These are phyloP conservation scores for Melolontha melolontha DNA, from an alignment of 2,888 invertebrate genomes.

Conservation along the genomic window DNA sequence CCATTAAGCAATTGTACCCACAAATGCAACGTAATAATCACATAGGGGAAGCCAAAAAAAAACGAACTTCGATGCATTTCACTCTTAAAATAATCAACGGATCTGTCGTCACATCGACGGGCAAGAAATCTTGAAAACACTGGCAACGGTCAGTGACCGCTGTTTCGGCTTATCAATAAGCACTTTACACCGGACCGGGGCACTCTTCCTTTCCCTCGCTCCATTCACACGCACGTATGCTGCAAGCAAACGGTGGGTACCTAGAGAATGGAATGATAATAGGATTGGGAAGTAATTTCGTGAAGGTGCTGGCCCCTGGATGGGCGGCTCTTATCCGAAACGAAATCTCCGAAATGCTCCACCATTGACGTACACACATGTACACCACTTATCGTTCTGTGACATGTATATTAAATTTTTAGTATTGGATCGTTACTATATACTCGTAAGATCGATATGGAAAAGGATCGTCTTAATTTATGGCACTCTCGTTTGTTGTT, in stretches of 20 bases:
- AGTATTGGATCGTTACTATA: not conserved
- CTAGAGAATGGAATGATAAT: conserved; percentile 47
- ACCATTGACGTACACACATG: conserved; percentile 1
- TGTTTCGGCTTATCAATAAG: conserved; percentile 35
- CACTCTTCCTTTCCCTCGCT: conserved; percentile 5
- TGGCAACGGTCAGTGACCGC: conserved; percentile 33
- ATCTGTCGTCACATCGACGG: too few species aligned
- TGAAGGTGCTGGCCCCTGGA: conserved; percentile 26
- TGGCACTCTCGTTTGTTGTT: conserved; percentile 14
- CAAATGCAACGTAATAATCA: too few species aligned
- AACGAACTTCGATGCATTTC: too few species aligned
- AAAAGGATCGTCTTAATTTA: conserved; percentile 12
- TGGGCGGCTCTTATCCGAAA: conserved; percentile 30
- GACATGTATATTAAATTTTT: conserved; percentile 35
- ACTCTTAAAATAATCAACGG: too few species aligned
- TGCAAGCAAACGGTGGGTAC: too few species aligned
- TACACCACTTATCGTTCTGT: conserved; percentile 27
- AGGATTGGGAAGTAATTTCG: conserved; percentile 47
- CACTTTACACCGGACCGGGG: conserved; percentile 12
- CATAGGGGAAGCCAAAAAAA: too few species aligned
- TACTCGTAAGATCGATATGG: not conserved
- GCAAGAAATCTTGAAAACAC: too few species aligned
- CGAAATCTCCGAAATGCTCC: conserved; percentile 33
- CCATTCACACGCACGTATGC: conserved; percentile 12
- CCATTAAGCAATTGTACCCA: too few species aligned